Conservation (phyloP, 1,140 invertebrate genomes). For the Idris sp. region DNA sequence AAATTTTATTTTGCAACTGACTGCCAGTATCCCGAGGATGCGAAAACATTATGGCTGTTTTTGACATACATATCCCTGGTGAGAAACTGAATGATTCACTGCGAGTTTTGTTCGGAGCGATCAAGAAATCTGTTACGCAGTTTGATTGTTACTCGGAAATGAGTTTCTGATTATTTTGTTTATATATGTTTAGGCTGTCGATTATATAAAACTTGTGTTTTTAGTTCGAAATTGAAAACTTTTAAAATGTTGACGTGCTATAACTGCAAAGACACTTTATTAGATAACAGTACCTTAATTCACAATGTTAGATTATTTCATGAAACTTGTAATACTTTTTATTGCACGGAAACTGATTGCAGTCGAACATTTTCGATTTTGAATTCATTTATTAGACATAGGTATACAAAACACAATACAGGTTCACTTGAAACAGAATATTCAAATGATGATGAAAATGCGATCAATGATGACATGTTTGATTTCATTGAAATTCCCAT, state of each 20-base stretch:
- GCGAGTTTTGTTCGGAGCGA: constrained; percentile 16
- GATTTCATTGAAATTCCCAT: background rate
- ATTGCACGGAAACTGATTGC: constrained; percentile 21
- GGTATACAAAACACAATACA: constrained; percentile 7
- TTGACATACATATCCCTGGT: background rate
- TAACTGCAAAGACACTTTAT: no score
- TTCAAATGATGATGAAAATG: no score
- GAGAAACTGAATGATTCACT: constrained; percentile 20
- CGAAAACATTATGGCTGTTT: constrained; percentile 28
- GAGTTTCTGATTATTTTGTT: no score
- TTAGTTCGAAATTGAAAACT: no score
- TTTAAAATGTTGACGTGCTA: no score
- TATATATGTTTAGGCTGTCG: no score
- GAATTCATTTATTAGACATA: constrained; percentile 20
- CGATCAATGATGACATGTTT: background rate
- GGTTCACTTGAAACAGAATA: no score
- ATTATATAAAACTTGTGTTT: no score
- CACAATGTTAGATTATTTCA: no score
- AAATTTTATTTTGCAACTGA: constrained; percentile 33
- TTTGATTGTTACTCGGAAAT: no score
- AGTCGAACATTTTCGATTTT: constrained; percentile 10
- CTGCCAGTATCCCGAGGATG: constrained; percentile 16
- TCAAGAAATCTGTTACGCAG: background rate
- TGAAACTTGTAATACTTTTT: background rate
- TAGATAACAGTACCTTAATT: no score